phyloP scores from a whole-genome alignment of 2,113 vertebrate genomes.

The Apeltes quadracus region DNA sequence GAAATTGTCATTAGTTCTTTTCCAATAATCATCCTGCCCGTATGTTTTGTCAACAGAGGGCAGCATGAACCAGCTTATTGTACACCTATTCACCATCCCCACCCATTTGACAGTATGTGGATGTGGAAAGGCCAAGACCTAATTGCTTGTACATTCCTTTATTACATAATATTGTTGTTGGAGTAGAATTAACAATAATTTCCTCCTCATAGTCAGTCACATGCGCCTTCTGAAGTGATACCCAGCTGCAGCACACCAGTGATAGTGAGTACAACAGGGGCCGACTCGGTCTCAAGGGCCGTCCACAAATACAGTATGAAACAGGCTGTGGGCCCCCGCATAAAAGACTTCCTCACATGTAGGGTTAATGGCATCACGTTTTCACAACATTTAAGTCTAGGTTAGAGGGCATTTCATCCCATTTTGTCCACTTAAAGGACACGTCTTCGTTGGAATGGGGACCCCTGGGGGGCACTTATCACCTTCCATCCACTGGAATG shows the following conservation, averaged over 20 bases:
- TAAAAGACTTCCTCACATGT: neutral
- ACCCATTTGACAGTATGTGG: neutral
- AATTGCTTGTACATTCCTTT: neutral
- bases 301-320: neutral
- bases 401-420: neutral
- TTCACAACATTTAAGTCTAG: neutral
- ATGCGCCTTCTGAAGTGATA: neutral
- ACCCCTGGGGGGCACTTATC: neutral
- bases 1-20: neutral
- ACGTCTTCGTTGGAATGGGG: too few relatives aligned
- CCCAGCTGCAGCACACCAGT: neutral
- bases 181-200: neutral
- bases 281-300: neutral
- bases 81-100: neutral
- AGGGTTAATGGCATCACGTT: neutral
- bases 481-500: neutral
- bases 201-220: neutral
- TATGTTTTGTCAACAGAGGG: constrained; percentile 25
- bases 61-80: constrained; percentile 1
- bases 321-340: neutral
- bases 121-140: neutral
- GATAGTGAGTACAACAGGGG: neutral
- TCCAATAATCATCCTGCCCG: neutral
- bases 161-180: neutral
- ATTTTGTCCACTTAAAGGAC: neutral